Conservation (phyloP, 2,888 invertebrate species). For the Mythimna vitellina region DNA sequence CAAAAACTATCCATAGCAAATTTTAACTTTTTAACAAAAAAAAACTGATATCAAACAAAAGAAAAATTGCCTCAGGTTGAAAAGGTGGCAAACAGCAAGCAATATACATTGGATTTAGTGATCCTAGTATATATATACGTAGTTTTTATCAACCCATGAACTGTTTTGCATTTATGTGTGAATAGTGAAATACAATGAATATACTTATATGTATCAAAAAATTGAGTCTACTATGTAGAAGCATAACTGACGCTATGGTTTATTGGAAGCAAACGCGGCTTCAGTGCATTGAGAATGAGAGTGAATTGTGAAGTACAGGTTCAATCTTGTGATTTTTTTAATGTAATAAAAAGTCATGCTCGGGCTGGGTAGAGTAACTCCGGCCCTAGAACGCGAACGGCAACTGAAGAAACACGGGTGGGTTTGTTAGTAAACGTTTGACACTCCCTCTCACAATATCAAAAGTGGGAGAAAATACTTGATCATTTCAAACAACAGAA, state of each 20-base stretch:
- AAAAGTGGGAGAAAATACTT: too few relatives aligned
- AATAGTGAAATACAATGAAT: not conserved
- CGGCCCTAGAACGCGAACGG: too few relatives aligned
- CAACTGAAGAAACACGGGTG: too few relatives aligned
- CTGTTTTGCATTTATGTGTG: not conserved
- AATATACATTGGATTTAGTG: not conserved
- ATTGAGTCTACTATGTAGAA: not conserved
- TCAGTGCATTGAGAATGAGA: too few relatives aligned
- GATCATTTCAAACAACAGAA: too few relatives aligned
- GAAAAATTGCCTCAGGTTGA: not conserved
- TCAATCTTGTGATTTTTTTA: not conserved
- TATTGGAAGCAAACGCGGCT: not conserved
- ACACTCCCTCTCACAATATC: too few relatives aligned
- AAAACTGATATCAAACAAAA: not conserved
- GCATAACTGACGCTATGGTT: not conserved
- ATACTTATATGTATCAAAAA: too few relatives aligned
- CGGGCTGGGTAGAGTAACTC: not conserved
- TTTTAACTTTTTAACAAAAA: not conserved
- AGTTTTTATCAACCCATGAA: too few relatives aligned
- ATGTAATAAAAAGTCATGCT: not conserved
- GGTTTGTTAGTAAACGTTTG: too few relatives aligned
- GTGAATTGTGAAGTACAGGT: not conserved
- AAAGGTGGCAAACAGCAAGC: too few relatives aligned
- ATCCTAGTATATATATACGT: not conserved
- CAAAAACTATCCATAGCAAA: not conserved